Conservation (phyloP, 1,140 invertebrate genomes). For the Drosophila elegans region DNA sequence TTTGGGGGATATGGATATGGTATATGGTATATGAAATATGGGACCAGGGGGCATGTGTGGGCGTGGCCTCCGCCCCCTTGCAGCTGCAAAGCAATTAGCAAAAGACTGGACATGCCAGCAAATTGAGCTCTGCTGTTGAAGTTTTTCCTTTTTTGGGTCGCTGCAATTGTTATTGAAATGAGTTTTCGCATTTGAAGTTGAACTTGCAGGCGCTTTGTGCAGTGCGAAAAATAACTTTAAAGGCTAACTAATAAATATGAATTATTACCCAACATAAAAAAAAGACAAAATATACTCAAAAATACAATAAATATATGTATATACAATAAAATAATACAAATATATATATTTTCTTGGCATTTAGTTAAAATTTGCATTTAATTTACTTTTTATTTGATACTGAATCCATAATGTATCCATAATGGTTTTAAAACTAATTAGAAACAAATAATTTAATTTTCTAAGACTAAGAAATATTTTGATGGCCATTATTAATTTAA, state of each 20-base stretch:
- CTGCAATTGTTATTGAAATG: slow-evolving; percentile 74
- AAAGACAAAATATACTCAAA: too few species aligned
- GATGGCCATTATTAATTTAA: too few species aligned
- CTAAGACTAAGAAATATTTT: too few species aligned
- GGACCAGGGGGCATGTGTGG: slow-evolving; percentile 21
- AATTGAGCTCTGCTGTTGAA: slow-evolving; percentile 37
- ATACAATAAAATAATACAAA: too few species aligned
- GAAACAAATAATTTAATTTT: too few species aligned
- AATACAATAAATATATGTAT: too few species aligned
- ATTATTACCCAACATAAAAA: not conserved
- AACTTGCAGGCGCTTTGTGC: slow-evolving; percentile 48
- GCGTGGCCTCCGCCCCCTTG: slow-evolving; percentile 62
- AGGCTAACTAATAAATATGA: not conserved
- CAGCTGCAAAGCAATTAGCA: slow-evolving; percentile 80
- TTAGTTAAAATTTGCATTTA: too few species aligned
- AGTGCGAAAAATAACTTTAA: not conserved
- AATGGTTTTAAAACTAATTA: too few species aligned
- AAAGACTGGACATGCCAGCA: slow-evolving; percentile 62
- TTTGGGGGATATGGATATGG: slow-evolving; percentile 13
- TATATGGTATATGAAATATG: not conserved
- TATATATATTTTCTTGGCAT: too few species aligned
- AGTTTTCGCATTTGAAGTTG: slow-evolving; percentile 67
- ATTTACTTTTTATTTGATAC: too few species aligned
- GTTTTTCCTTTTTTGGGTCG: slow-evolving; percentile 30
- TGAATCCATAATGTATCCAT: too few species aligned